These are phyloP conservation scores for Nicator chloris DNA, from an alignment of 2,113 vertebrate genomes.

Conservation along the genomic window DNA sequence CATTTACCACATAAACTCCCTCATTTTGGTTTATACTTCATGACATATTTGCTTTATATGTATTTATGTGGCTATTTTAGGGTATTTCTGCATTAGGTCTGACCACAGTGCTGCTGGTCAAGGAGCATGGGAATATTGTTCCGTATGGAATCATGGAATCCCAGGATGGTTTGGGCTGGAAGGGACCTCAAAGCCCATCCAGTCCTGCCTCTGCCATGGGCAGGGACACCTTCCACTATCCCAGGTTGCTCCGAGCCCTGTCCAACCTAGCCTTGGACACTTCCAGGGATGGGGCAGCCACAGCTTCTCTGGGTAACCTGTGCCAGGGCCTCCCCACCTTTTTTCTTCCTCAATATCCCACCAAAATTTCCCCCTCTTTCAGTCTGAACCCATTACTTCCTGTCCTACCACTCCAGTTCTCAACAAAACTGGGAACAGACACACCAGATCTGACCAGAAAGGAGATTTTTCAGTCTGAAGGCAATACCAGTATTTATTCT, in stretches of 20 bases:
- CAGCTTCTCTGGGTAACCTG: neutral
- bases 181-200: neutral
- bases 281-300: neutral
- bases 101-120: neutral
- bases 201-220: neutral
- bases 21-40: neutral
- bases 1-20: conserved; percentile 30
- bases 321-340: neutral
- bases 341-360: neutral
- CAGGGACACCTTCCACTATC: rapidly evolving
- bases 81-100: neutral
- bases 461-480: neutral
- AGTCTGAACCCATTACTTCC: neutral
- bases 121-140: neutral
- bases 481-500: neutral
- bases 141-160: neutral
- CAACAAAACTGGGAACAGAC: neutral
- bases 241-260: rapidly evolving
- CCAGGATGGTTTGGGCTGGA: neutral
- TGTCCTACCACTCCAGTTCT: neutral
- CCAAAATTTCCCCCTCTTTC: neutral
- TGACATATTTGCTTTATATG: neutral
- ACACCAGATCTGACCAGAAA: neutral
- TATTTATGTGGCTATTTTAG: neutral
- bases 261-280: neutral